These are phyloP conservation scores for Psettodes erumei DNA, from an alignment of 2,113 vertebrate species.

Conservation along the genomic window DNA sequence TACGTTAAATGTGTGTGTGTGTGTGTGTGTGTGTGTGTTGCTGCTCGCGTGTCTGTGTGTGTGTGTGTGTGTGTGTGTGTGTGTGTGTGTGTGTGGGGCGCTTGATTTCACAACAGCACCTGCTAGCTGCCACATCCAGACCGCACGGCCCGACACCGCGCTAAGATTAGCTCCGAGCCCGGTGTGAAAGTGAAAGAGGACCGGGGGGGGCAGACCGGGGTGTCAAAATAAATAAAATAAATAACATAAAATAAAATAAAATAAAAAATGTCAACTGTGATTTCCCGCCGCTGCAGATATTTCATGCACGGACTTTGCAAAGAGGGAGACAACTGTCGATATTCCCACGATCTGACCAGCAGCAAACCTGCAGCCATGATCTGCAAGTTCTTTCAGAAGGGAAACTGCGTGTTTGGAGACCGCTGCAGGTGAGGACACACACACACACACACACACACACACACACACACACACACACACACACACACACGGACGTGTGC, in stretches of 20 bases:
- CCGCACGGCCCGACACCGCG: neutral
- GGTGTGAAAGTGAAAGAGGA: slow-evolving; percentile 5
- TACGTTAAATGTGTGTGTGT: too few species aligned
- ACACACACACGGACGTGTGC: neutral
- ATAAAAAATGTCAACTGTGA: too few species aligned
- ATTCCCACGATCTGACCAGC: slow-evolving; percentile 93
- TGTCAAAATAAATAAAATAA: too few species aligned
- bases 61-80: too few species aligned
- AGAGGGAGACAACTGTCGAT: slow-evolving; percentile 97
- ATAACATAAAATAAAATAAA: too few species aligned
- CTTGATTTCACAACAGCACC: neutral
- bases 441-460: neutral
- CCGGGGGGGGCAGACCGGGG: too few species aligned
- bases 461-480: neutral
- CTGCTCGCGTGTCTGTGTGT: too few species aligned
- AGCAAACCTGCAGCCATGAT: slow-evolving; percentile 90
- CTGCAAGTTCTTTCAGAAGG: slow-evolving; percentile 97
- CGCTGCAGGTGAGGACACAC: slow-evolving; percentile 90
- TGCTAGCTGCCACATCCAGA: neutral
- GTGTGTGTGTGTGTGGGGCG: too few species aligned
- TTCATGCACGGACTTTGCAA: slow-evolving; percentile 99
- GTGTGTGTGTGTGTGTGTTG: too few species aligned
- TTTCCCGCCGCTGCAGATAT: too few species aligned
- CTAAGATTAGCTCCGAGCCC: neutral
- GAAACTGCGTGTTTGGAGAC: slow-evolving; percentile 95